Conservation (phyloP, 2,797 vertebrate genomes). For the Amblyraja radiata region DNA sequence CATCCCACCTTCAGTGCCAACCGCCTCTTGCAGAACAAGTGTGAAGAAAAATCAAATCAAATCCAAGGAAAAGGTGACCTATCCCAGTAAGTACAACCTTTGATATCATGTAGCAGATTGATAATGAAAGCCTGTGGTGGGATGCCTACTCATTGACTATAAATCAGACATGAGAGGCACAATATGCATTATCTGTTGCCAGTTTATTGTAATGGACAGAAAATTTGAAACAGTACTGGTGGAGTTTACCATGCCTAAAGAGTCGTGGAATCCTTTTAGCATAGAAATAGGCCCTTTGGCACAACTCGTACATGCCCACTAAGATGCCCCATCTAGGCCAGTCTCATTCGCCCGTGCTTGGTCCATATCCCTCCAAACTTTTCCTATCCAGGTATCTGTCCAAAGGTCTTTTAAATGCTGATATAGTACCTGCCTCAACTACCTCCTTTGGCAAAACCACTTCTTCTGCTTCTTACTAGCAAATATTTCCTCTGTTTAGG, state of each 20-base stretch:
- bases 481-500: too few relatives aligned
- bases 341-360: too few relatives aligned
- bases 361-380: too few relatives aligned
- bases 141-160: not conserved
- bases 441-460: too few relatives aligned
- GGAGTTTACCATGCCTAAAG: not conserved
- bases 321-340: too few relatives aligned
- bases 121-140: not conserved
- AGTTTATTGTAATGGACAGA: not conserved
- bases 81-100: conserved; percentile 68
- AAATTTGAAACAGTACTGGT: not conserved
- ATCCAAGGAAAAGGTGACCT: conserved; percentile 76
- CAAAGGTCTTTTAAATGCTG: too few relatives aligned
- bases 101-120: not conserved
- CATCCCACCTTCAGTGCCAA: conserved; percentile 74
- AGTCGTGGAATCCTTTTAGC: too few relatives aligned
- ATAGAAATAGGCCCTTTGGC: too few relatives aligned
- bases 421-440: too few relatives aligned
- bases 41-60: conserved; percentile 59
- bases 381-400: too few relatives aligned
- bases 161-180: not conserved
- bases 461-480: too few relatives aligned
- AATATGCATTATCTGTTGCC: not conserved
- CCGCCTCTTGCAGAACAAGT: conserved; percentile 58
- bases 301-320: too few relatives aligned